A percentile compares a stretch with the other conserved stretches of the same genome.
phyloP scores from a whole-genome alignment of 53 echinoderm and acorn worm genomes.

The Apostichopus leukothele region DNA sequence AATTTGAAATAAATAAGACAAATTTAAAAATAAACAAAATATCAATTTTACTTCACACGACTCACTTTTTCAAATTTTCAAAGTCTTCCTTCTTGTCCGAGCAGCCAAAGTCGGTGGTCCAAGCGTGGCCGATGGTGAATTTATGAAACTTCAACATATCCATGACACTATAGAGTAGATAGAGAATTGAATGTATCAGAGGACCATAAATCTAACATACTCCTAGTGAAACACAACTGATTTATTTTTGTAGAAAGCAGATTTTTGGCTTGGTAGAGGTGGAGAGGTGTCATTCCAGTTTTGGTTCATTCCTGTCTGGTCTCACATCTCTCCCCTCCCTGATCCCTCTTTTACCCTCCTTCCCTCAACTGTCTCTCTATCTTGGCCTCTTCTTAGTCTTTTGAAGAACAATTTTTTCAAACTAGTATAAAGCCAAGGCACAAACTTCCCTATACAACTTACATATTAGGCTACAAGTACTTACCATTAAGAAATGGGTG shows the following conservation, averaged over 20 bases:
- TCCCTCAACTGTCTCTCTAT: too few relatives aligned
- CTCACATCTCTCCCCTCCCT: too few relatives aligned
- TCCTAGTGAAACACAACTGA: not conserved
- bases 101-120: slow-evolving; percentile 96
- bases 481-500: too few relatives aligned
- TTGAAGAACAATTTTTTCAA: too few relatives aligned
- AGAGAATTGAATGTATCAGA: not conserved
- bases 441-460: too few relatives aligned
- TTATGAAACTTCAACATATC: slow-evolving; percentile 99
- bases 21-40: too few relatives aligned
- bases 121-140: slow-evolving; percentile 97
- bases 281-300: too few relatives aligned
- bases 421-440: too few relatives aligned
- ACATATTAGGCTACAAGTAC: too few relatives aligned
- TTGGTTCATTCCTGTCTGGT: too few relatives aligned
- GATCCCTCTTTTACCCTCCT: too few relatives aligned
- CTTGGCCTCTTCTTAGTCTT: too few relatives aligned
- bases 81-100: slow-evolving; percentile 93
- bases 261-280: not conserved
- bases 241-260: not conserved
- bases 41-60: not conserved
- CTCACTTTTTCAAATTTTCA: slow-evolving; percentile 93
- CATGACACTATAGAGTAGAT: slow-evolving; percentile 62
- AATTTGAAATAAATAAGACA: not conserved
- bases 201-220: not conserved